Conservation (phyloP, 2,797 vertebrate species). For the Syngnathus rostellatus region DNA sequence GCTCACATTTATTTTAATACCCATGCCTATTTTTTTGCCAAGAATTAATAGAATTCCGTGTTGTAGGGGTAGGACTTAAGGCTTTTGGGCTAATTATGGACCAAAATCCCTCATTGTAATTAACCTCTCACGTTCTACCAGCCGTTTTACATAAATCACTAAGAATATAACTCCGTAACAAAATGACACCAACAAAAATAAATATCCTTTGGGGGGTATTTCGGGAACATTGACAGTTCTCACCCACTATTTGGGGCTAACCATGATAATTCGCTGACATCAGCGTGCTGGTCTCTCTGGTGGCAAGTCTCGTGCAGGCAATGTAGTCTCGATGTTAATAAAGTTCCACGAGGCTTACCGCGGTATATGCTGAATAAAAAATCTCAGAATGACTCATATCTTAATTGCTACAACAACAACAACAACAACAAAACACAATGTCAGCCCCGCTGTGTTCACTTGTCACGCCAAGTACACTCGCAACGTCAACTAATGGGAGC, state of each 20-base stretch:
- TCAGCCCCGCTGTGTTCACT: neutral
- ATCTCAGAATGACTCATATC: neutral
- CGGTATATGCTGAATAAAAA: neutral
- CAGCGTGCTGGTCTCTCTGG: neutral
- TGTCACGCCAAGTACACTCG: neutral
- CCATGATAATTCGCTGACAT: neutral
- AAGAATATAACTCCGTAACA: neutral
- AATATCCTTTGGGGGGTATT: neutral
- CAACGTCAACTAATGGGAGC: neutral
- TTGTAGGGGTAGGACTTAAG: neutral
- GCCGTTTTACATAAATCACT: too few relatives aligned
- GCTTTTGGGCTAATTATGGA: neutral
- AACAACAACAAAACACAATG: too few relatives aligned
- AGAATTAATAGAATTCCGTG: neutral
- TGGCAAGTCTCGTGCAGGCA: neutral
- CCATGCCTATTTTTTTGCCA: conserved; percentile 60
- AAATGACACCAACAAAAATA: neutral
- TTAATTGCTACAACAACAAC: too few relatives aligned
- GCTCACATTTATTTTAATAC: conserved; percentile 56
- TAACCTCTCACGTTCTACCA: neutral
- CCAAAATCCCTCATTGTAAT: neutral
- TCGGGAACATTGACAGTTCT: neutral
- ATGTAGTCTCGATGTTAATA: neutral
- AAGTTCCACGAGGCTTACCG: neutral
- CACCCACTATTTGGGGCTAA: neutral